Base-by-base conservation (phyloP, 2,797 vertebrate genomes). In the Sebastes matsubarae region DNA sequence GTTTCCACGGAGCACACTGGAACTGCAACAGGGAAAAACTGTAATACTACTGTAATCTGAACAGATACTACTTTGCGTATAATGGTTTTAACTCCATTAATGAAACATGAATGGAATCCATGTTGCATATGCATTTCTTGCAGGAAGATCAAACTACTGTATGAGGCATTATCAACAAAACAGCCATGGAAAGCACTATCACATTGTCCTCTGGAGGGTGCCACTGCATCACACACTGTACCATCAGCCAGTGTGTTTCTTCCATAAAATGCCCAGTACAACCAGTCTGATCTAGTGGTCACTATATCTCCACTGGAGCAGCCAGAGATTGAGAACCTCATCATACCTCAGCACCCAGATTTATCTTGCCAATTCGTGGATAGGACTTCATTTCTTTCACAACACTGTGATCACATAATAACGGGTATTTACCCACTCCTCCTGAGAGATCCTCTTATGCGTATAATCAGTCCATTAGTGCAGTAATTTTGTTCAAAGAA, bases 131-230 rank as follows among this genome's bases (percentile, higher is more conserved):
- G 36, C 7, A 52, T 65, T 20, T 50, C 2, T 42, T 16, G 1
- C 5, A 65, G 20, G 20, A 79, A 59, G 20, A 3, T 25, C 27
- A 70, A 65, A 77, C 36, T 14, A 11, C 1, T 27, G 7, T 27
- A 1, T 24, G 8, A 36, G 8, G 2, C 29, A 59, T 16, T 27
- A 10, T 13, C n/a, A 7, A 46, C 22, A 50, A 18, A 63, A 14
- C 9, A 68, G 30, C n/a, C 16, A 5, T 59, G 9, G 11, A 50
- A 60, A 10, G 6, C 42, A 58, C 10, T 2, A 5, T 7, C 5
- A 16, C 14, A 24, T 16, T 59, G 50, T 78, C 92, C 92, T 92
- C 86, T 82, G 68, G 92, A 72, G 90, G 85, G 85, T 6, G 81
- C 75, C 52, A 13, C 54, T 52, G 67, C 79, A 75, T 75, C 68